These are phyloP conservation scores for Drosophila suboccidentalis DNA, from an alignment of 2,888 invertebrate species.

Conservation along the genomic window DNA sequence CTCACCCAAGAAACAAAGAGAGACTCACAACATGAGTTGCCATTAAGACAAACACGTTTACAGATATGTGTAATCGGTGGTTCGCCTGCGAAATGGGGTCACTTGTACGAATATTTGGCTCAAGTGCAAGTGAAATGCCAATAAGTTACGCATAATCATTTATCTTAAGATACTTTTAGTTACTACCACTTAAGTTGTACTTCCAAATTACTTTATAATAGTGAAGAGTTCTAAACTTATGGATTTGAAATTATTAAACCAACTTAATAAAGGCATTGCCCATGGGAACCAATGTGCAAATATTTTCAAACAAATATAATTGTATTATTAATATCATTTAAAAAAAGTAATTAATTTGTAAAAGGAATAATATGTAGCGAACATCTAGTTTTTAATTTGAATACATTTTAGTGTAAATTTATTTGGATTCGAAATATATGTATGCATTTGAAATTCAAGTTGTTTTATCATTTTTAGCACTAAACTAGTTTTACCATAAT, in stretches of 20 bases:
- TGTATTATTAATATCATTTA: too few species aligned
- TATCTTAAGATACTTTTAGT: background rate
- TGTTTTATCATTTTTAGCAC: constrained; percentile 14
- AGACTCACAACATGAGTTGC: constrained; percentile 53
- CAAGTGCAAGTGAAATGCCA: constrained; percentile 69
- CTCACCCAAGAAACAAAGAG: constrained; percentile 54
- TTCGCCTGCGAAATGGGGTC: constrained; percentile 60
- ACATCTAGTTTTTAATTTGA: constrained; percentile 1
- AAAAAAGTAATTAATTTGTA: too few species aligned
- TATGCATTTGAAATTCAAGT: constrained; percentile 3
- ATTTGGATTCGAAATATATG: background rate
- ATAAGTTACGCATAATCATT: background rate
- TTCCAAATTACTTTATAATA: background rate
- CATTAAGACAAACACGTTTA: constrained; percentile 16
- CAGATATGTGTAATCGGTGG: constrained; percentile 32
- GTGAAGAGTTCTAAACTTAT: background rate
- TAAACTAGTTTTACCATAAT: constrained; percentile 19
- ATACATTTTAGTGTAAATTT: constrained; percentile 11
- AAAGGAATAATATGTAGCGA: background rate
- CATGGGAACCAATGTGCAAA: too few species aligned
- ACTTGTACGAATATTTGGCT: constrained; percentile 47
- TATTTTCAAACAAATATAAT: too few species aligned
- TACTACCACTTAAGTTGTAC: background rate
- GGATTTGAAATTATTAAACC: too few species aligned
- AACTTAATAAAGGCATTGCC: too few species aligned